Conservation (phyloP, 2,113 vertebrate genomes). For the Salminus brasiliensis region DNA sequence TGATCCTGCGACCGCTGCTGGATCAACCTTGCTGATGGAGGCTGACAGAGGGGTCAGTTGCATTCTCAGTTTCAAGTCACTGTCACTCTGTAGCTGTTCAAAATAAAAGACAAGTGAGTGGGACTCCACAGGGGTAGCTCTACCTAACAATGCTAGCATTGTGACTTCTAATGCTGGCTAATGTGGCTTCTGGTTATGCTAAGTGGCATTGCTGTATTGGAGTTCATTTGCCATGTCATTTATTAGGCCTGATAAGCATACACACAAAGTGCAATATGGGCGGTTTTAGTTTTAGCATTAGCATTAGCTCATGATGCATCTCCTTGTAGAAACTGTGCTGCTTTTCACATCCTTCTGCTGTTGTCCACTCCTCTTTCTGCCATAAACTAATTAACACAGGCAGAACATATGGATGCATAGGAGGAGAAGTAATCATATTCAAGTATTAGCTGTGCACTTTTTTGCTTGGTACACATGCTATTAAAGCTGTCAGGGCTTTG, state of each 20-base stretch:
- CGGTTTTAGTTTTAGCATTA: too few relatives aligned
- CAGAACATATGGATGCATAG: conserved; percentile 62
- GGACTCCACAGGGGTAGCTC: neutral
- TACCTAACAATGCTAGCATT: neutral
- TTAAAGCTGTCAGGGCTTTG: conserved; percentile 50
- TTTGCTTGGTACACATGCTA: conserved; percentile 54
- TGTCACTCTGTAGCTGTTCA: conserved; percentile 6
- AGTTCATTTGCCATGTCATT: too few relatives aligned
- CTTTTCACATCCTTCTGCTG: too few relatives aligned
- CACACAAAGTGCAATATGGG: too few relatives aligned
- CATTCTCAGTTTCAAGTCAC: conserved; percentile 40
- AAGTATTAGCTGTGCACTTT: conserved; percentile 60
- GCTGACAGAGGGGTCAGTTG: conserved; percentile 61
- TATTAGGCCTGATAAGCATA: too few relatives aligned
- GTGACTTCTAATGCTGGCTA: neutral
- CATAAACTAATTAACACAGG: conserved; percentile 66
- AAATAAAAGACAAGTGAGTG: conserved; percentile 3
- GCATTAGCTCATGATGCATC: too few relatives aligned
- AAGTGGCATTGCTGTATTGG: too few relatives aligned
- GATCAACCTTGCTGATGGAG: conserved; percentile 52
- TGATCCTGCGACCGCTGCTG: neutral
- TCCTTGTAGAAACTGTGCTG: too few relatives aligned
- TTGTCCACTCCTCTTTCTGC: conserved; percentile 10
- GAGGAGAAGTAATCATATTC: conserved; percentile 64
- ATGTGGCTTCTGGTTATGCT: too few relatives aligned